phyloP scores from a whole-genome alignment of 2,113 vertebrate species.

The Ammodytes dubius region DNA sequence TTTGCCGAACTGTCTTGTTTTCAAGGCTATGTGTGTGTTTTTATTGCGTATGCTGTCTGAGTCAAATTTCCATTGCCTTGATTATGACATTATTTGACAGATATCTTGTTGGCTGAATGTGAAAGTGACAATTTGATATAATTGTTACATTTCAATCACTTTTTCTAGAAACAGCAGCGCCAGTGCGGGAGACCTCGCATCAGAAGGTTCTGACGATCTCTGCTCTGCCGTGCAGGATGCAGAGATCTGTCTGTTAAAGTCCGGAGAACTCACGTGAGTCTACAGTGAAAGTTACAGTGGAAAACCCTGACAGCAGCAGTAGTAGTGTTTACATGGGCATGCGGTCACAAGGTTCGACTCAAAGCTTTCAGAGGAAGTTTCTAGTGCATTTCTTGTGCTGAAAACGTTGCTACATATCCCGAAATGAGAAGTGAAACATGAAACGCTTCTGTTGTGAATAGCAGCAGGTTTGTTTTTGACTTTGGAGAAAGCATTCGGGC shows the following conservation, averaged over 20 bases:
- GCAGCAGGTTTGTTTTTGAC: neutral
- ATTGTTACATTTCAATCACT: neutral
- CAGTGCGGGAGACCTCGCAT: slow-evolving; percentile 81
- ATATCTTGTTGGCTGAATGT: neutral
- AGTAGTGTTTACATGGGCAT: neutral
- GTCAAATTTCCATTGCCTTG: neutral
- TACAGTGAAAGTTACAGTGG: neutral
- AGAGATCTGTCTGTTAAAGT: slow-evolving; percentile 93
- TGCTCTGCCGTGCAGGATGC: slow-evolving; percentile 88
- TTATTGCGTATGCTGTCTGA: neutral
- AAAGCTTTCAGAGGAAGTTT: slow-evolving; percentile 23
- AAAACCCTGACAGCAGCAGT: neutral
- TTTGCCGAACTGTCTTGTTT: neutral
- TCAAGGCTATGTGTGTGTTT: neutral
- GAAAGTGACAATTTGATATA: neutral
- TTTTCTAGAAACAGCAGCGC: slow-evolving; percentile 81
- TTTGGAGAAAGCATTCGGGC: neutral
- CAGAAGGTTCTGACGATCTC: slow-evolving; percentile 87
- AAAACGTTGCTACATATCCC: neutral
- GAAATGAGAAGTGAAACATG: slow-evolving; percentile 47
- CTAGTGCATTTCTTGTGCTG: neutral
- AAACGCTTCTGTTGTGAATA: neutral
- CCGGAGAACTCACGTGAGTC: slow-evolving; percentile 94
- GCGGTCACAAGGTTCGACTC: neutral
- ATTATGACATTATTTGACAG: neutral